These are phyloP conservation scores for Heterodera carotae DNA, from an alignment of 1,140 invertebrate genomes.

Conservation along the genomic window DNA sequence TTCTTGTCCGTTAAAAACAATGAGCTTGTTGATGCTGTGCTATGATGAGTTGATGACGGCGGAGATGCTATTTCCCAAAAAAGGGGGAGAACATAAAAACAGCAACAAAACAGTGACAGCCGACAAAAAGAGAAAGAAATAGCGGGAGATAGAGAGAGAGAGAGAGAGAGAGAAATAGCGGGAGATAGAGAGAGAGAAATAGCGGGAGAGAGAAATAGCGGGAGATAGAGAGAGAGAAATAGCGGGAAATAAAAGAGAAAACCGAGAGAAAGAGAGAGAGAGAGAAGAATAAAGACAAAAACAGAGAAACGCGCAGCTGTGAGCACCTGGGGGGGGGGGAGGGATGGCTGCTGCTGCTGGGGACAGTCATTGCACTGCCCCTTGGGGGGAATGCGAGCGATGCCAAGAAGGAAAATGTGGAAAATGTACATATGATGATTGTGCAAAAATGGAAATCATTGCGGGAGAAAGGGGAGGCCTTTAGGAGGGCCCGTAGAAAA, in stretches of 20 bases:
- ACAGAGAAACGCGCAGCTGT: not conserved
- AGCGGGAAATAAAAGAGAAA: no score
- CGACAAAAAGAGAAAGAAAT: not conserved
- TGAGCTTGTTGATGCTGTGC: no score
- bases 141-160: not conserved
- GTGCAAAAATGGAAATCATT: no score
- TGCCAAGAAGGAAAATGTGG: no score
- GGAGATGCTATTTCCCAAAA: not conserved
- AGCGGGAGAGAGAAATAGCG: not conserved
- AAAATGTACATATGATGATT: no score
- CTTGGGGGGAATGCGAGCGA: no score
- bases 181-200: not conserved
- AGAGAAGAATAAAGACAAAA: not conserved
- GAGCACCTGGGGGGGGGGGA: not conserved
- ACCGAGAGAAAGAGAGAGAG: not conserved
- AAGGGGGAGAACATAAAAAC: not conserved
- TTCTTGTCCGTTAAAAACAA: no score
- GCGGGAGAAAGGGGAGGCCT: no score
- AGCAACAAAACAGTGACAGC: conserved; percentile 1
- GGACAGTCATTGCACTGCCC: no score
- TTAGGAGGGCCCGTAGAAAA: no score
- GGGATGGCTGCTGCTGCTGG: not conserved
- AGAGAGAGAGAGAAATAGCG: not conserved
- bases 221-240: not conserved
- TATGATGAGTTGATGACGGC: not conserved